Percentiles rank a stretch among this genome's conserved stretches.
These are phyloP conservation scores for Penaeus chinensis DNA, from an alignment of 1,140 invertebrate genomes.

Conservation along the genomic window DNA sequence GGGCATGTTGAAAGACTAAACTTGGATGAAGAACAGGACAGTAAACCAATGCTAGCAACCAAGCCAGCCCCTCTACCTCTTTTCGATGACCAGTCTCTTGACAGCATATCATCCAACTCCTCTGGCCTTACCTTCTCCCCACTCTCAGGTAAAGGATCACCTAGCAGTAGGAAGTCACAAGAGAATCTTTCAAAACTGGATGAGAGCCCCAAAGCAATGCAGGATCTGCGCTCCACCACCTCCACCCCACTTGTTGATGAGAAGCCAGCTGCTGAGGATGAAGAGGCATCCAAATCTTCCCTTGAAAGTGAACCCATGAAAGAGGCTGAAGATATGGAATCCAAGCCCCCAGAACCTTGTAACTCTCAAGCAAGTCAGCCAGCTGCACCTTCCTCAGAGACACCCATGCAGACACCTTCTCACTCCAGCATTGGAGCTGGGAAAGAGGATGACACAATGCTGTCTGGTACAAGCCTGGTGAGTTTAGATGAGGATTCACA, in stretches of 20 bases:
- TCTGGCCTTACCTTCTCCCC: conserved; percentile 61
- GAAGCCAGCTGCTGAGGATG: conserved; percentile 35
- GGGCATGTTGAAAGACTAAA: conserved; percentile 49
- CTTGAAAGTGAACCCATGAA: conserved; percentile 19
- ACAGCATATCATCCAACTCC: conserved; percentile 63
- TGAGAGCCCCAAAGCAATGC: conserved; percentile 21
- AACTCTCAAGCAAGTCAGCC: conserved; percentile 1
- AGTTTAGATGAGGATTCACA: conserved; percentile 48
- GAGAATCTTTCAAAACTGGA: conserved; percentile 14
- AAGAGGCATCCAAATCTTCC: conserved; percentile 35
- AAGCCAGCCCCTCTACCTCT: conserved; percentile 42
- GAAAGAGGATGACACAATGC: conserved; percentile 45
- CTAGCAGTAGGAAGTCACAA: conserved; percentile 30
- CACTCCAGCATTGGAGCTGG: conserved; percentile 23
- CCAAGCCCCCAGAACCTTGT: conserved; percentile 5
- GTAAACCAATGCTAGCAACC: conserved; percentile 10
- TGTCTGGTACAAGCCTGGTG: conserved; percentile 39
- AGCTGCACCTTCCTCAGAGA: background rate
- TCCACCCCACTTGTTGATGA: conserved; percentile 58
- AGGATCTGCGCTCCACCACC: conserved; percentile 51
- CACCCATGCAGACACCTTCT: background rate
- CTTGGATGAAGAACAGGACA: conserved; percentile 34
- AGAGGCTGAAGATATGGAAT: conserved; percentile 27
- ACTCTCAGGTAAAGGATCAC: conserved; percentile 50
- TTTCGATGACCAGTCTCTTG: conserved; percentile 61